These are phyloP conservation scores for Muscidifurax raptorellus DNA, from an alignment of 1,140 invertebrate genomes.

Conservation along the genomic window DNA sequence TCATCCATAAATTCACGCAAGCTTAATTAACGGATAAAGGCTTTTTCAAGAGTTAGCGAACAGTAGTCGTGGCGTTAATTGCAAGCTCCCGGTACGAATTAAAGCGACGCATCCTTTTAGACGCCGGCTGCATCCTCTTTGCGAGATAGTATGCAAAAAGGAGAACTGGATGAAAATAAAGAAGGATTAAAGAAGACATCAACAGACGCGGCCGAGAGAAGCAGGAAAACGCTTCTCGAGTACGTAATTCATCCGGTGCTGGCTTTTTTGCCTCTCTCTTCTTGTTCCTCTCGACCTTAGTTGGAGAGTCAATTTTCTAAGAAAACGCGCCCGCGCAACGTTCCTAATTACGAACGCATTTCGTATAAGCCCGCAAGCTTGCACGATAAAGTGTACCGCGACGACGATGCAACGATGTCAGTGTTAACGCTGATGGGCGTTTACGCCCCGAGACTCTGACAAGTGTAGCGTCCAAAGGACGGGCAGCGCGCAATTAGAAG, in stretches of 20 bases:
- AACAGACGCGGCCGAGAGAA: background rate
- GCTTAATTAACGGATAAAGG: slow-evolving; percentile 25
- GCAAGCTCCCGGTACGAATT: slow-evolving; percentile 38
- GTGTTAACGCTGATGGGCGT: background rate
- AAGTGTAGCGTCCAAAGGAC: slow-evolving; percentile 5
- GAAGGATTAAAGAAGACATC: slow-evolving; percentile 13
- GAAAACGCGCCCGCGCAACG: slow-evolving; percentile 7
- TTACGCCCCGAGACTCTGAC: background rate
- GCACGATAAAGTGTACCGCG: background rate
- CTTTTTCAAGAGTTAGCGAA: slow-evolving; percentile 2
- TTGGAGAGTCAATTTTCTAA: slow-evolving; percentile 38
- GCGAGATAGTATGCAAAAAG: background rate
- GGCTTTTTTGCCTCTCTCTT: background rate
- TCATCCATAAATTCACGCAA: background rate
- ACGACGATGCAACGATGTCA: background rate
- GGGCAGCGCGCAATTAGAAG: background rate
- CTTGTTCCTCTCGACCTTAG: slow-evolving; percentile 21
- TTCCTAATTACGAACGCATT: slow-evolving; percentile 26
- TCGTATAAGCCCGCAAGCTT: background rate
- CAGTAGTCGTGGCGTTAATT: slow-evolving; percentile 30
- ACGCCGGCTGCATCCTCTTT: slow-evolving; percentile 2
- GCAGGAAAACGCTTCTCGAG: background rate
- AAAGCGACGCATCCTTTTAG: slow-evolving; percentile 17
- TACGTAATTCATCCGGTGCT: slow-evolving; percentile 2
- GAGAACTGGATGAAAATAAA: slow-evolving; percentile 17